phyloP scores from a whole-genome alignment of 1,140 invertebrate species.

The Epicauta chinensis region DNA sequence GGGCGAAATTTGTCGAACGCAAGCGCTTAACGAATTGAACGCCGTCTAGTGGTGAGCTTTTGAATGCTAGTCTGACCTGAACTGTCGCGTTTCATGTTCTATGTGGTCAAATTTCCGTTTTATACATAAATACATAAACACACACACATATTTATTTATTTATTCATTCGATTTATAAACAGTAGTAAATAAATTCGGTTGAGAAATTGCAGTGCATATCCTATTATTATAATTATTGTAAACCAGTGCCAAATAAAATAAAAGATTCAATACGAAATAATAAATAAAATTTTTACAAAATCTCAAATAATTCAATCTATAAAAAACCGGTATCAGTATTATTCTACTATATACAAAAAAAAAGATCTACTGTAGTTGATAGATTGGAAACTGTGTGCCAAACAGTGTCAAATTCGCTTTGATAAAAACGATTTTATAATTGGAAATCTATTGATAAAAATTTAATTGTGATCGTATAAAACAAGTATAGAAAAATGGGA shows the following conservation, averaged over 20 bases:
- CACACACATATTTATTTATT: background rate
- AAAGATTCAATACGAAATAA: background rate
- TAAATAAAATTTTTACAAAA: background rate
- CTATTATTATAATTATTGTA: background rate
- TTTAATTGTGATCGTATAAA: slow-evolving; percentile 7
- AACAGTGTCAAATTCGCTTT: slow-evolving; percentile 19
- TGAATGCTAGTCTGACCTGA: slow-evolving; percentile 37
- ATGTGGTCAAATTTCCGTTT: slow-evolving; percentile 11
- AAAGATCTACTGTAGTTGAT: background rate
- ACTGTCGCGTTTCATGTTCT: slow-evolving; percentile 25
- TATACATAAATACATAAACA: slow-evolving; percentile 2
- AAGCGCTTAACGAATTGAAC: slow-evolving; percentile 21
- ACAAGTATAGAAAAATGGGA: slow-evolving; percentile 47
- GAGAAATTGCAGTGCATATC: background rate
- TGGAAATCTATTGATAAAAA: background rate
- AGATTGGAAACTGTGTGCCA: slow-evolving; percentile 8
- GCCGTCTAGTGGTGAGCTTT: slow-evolving; percentile 31
- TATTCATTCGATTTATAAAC: background rate
- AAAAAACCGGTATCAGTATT: background rate
- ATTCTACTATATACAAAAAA: too few relatives aligned
- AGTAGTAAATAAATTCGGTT: background rate
- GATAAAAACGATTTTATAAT: slow-evolving; percentile 13
- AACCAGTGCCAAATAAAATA: background rate
- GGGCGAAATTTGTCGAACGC: slow-evolving; percentile 21
- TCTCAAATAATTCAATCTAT: background rate